Conservation (phyloP, 1,140 invertebrate species). For the Diabrotica undecimpunctata region DNA sequence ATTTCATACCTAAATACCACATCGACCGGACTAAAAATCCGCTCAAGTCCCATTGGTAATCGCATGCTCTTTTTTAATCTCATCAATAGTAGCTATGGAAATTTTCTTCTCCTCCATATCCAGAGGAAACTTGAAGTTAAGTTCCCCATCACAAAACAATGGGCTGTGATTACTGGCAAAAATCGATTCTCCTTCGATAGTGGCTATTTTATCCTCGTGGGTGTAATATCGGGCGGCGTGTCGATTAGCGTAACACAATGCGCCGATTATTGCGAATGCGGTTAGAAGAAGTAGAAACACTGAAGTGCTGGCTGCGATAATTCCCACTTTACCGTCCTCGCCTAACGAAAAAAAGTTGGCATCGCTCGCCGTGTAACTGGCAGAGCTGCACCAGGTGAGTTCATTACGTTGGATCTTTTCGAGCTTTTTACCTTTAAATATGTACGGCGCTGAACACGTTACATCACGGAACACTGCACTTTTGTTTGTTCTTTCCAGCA, state of each 20-base stretch:
- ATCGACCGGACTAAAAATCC: not conserved
- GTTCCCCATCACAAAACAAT: slow-evolving; percentile 42
- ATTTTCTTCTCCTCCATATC: slow-evolving; percentile 40
- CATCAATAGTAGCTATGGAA: slow-evolving; percentile 45
- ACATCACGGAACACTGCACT: slow-evolving; percentile 51
- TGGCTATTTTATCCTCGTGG: slow-evolving; percentile 60
- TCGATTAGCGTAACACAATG: slow-evolving; percentile 56
- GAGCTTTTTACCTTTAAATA: slow-evolving; percentile 51
- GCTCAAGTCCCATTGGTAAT: slow-evolving; percentile 41
- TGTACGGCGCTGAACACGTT: slow-evolving; percentile 53
- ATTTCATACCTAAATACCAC: slow-evolving; percentile 6
- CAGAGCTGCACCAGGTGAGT: slow-evolving; percentile 52
- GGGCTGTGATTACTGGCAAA: slow-evolving; percentile 48
- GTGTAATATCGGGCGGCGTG: slow-evolving; percentile 71
- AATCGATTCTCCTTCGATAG: slow-evolving; percentile 49
- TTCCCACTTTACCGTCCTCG: slow-evolving; percentile 55
- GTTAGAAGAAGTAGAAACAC: slow-evolving; percentile 54
- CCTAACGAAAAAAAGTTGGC: slow-evolving; percentile 45
- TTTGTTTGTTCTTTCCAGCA: slow-evolving; percentile 54
- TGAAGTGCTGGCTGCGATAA: slow-evolving; percentile 56
- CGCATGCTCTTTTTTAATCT: slow-evolving; percentile 44
- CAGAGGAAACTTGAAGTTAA: slow-evolving; percentile 46
- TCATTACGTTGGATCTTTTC: slow-evolving; percentile 48
- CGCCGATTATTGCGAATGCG: slow-evolving; percentile 51
- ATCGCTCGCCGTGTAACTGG: slow-evolving; percentile 38